Evolutionary conservation across 2,888 invertebrate species (phyloP), one percentile per base, ranked within the genome.

Genomic region (Dione vanillae): DNA sequence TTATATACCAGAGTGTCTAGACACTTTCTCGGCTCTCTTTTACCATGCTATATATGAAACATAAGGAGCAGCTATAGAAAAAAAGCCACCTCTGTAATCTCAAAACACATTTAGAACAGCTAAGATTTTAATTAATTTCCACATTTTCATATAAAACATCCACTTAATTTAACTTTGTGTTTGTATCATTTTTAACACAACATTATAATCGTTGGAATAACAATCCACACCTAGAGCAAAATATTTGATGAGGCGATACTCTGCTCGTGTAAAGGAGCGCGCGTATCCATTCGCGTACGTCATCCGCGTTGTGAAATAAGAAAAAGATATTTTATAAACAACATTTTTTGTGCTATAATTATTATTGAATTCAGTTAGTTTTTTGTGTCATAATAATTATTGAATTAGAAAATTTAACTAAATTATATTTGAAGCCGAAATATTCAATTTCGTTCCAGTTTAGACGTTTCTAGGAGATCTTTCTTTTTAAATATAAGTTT

Each of bases 191-290:
- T 80, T 81, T 78, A 78, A 77, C 75, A 74, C 73, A 74, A 79
- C 70, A 77, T 78, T 74, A 76, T 82, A 82, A 82, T 81, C 75
- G 73, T 76, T 81, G 74, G 74, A 79, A 82, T 80, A 85, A 85
- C 83, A 85, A 81, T 78, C 76, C 74, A 77, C 75, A 77, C 78
- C 77, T 73, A 71, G 75, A 77, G 75, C 70, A 76, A 82, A 85
- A 85, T 81, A 83, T 86, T 83, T 84, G 84, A 83, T 71, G 78
- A 80, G 76, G 78, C 67, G 78, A 79, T 80, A 78, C 74, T 70
- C 72, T 75, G 70, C 66, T 70, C 68, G 59, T 73, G 69, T 74
- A 71, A 49, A 74, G 75, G 41, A 72, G 67, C 41, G 68, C 70
- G 58, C 74, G 81, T 80, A 76, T 80, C 80, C 85, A 81, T 75